Conservation (phyloP, 2,888 invertebrate species). For the Arrhopalites spinosus region DNA sequence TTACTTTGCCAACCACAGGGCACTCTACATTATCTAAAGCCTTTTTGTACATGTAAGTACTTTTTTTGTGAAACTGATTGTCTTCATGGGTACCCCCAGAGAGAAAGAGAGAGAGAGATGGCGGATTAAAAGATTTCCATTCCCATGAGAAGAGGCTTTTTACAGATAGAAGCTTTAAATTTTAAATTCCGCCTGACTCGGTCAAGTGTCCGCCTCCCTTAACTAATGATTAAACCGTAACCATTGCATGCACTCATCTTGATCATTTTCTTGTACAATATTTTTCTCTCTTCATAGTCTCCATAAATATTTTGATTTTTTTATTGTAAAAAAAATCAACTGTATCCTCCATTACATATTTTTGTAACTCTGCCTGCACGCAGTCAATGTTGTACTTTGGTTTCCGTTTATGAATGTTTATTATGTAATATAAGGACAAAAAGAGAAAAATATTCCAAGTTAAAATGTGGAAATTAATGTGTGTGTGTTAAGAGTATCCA, state of each 20-base stretch:
- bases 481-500: not conserved
- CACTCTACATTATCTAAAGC: no score
- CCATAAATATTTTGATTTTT: not conserved
- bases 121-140: slow-evolving; percentile 52
- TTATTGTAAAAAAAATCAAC: no score
- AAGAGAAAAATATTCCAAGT: not conserved
- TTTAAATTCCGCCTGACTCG: slow-evolving; percentile 36
- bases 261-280: not conserved
- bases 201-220: slow-evolving; percentile 28
- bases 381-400: not conserved
- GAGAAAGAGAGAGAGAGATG: slow-evolving; percentile 16
- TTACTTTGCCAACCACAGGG: no score
- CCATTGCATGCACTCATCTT: slow-evolving; percentile 19
- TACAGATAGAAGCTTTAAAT: slow-evolving; percentile 32
- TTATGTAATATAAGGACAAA: not conserved
- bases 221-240: slow-evolving; percentile 23
- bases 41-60: no score
- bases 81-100: not conserved
- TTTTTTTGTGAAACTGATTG: no score
- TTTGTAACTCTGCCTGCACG: no score
- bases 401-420: not conserved
- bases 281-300: not conserved
- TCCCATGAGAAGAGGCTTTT: slow-evolving; percentile 52
- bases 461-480: not conserved
- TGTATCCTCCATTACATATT: not conserved